Percentiles rank a stretch among this genome's conserved stretches.
These are phyloP conservation scores for Dasysyrphus tricinctus DNA, from an alignment of 2,888 invertebrate genomes.

Conservation along the genomic window DNA sequence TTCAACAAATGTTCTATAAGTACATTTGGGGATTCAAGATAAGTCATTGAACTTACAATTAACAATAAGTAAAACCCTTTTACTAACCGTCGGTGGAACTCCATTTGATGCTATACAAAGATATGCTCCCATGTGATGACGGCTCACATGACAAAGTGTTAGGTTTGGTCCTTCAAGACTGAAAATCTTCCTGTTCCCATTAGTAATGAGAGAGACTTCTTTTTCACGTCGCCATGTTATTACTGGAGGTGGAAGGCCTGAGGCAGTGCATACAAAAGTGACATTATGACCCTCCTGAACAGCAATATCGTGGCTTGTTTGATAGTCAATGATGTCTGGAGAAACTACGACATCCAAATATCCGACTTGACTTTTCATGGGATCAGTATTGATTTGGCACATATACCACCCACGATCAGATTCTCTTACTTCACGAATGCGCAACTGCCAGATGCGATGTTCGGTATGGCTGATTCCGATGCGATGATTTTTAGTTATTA, in stretches of 20 bases:
- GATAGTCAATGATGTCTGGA: constrained; percentile 93
- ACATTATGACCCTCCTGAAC: constrained; percentile 94
- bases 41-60: constrained; percentile 80
- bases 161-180: constrained; percentile 81
- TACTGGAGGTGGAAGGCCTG: constrained; percentile 92
- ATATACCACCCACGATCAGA: constrained; percentile 94
- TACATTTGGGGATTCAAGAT: background rate
- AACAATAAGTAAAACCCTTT: constrained; percentile 81
- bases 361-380: constrained; percentile 95
- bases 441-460: constrained; percentile 93
- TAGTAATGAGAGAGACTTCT: constrained; percentile 85
- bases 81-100: constrained; percentile 83
- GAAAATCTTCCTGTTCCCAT: constrained; percentile 78
- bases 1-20: background rate
- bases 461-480: constrained; percentile 94
- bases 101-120: constrained; percentile 83
- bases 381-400: constrained; percentile 96
- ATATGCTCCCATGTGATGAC: constrained; percentile 82
- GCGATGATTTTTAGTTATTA: constrained; percentile 94
- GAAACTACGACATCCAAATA: constrained; percentile 94
- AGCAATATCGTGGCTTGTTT: constrained; percentile 93
- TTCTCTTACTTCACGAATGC: constrained; percentile 92
- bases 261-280: constrained; percentile 93
- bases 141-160: constrained; percentile 80
- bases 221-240: constrained; percentile 95